Conservation (phyloP, 2,888 invertebrate genomes). For the Saturnia pavonia region DNA sequence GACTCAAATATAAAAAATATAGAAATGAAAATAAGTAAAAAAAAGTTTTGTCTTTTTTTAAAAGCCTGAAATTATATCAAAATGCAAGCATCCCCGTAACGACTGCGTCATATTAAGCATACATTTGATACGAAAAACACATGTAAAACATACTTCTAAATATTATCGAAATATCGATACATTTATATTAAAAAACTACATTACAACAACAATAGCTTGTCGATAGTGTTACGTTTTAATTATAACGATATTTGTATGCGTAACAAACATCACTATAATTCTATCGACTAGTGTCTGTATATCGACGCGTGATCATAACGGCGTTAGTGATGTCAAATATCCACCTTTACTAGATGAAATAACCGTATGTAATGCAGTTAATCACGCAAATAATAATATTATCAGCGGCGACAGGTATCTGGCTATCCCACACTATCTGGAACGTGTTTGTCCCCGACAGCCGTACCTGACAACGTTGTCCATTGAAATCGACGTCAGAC, state of each 20-base stretch:
- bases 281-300: conserved; percentile 19
- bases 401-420: background rate
- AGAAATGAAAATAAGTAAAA: conserved; percentile 24
- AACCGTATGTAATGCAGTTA: background rate
- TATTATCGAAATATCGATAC: conserved; percentile 20
- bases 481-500: conserved; percentile 61
- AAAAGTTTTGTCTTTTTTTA: conserved; percentile 24
- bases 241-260: conserved; percentile 26
- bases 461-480: conserved; percentile 41
- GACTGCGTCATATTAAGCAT: conserved; percentile 54
- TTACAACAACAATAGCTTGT: conserved; percentile 60
- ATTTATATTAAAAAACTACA: conserved; percentile 46
- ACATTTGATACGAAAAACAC: conserved; percentile 60
- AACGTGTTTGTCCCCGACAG: background rate
- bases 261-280: conserved; percentile 25
- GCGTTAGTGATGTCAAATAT: conserved; percentile 15
- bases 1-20: conserved; percentile 44
- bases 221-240: conserved; percentile 29
- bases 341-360: background rate
- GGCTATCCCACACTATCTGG: background rate
- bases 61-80: conserved; percentile 37
- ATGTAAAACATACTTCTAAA: conserved; percentile 40
- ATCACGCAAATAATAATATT: background rate
- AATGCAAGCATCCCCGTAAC: conserved; percentile 51
- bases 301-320: background rate